Conservation (phyloP, 2,113 vertebrate genomes). For the Onychostruthus taczanowskii region DNA sequence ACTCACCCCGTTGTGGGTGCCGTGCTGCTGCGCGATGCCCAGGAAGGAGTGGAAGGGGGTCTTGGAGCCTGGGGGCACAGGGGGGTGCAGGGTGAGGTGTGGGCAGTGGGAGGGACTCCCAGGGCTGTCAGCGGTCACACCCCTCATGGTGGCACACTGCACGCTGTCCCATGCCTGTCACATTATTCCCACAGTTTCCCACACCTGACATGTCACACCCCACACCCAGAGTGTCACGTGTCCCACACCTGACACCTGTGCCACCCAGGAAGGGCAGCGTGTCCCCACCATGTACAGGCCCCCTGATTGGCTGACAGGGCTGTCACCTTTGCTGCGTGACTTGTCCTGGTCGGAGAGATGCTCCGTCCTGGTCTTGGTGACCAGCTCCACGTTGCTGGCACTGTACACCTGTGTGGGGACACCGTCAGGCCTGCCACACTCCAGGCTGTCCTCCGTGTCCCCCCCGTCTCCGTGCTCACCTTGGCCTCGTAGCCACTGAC, state of each 20-base stretch:
- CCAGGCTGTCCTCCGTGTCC: background rate
- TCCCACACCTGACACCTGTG: fast-evolving
- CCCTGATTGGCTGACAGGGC: background rate
- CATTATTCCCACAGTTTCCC: background rate
- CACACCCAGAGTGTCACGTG: too few relatives aligned
- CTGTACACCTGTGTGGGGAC: constrained; percentile 84
- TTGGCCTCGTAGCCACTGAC: constrained; percentile 96
- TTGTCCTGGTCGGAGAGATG: constrained; percentile 96
- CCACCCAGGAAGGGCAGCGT: background rate
- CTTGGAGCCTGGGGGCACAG: constrained; percentile 79
- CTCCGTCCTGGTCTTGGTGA: constrained; percentile 94
- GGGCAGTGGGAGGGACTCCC: background rate
- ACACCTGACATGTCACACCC: background rate
- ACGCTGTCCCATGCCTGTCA: fast-evolving
- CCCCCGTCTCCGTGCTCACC: constrained; percentile 38
- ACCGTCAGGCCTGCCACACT: background rate
- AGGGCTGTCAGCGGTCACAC: fast-evolving
- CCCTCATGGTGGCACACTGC: fast-evolving
- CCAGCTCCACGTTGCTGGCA: constrained; percentile 93
- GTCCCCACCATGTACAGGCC: fast-evolving
- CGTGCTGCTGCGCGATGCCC: constrained; percentile 93
- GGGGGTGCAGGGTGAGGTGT: background rate
- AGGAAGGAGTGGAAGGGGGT: constrained; percentile 97
- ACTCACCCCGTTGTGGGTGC: constrained; percentile 88
- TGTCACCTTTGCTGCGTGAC: constrained; percentile 89